Conservation (phyloP, 2,797 vertebrate genomes). For the Notolabrus celidotus region DNA sequence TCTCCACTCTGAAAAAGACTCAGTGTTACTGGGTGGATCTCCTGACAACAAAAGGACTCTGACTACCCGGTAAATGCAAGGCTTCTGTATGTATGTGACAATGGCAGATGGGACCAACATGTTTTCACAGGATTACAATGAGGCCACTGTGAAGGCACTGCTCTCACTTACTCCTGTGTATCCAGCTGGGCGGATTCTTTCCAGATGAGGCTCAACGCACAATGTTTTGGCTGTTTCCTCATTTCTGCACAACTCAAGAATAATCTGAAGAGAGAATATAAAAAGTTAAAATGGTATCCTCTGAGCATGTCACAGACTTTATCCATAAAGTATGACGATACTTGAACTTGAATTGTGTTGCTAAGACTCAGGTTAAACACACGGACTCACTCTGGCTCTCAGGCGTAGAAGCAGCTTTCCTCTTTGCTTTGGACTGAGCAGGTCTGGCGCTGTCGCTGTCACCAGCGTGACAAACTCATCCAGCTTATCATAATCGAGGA, state of each 20-base stretch:
- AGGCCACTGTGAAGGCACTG: neutral
- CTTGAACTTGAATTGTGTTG: neutral
- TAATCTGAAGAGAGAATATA: conserved; percentile 44
- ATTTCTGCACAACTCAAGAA: conserved; percentile 71
- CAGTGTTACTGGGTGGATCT: neutral
- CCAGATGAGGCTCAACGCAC: conserved; percentile 65
- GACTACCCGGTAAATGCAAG: neutral
- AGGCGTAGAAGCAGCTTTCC: conserved; percentile 85
- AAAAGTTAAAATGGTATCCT: neutral
- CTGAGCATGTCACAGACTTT: neutral
- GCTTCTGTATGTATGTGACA: neutral
- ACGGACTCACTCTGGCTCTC: conserved; percentile 81
- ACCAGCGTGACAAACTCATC: conserved; percentile 83
- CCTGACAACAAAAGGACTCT: neutral
- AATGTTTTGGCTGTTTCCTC: conserved; percentile 53
- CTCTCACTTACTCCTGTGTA: conserved; percentile 61
- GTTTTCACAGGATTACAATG: neutral
- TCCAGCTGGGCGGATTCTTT: conserved; percentile 65
- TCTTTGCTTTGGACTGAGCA: conserved; percentile 83
- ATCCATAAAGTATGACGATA: neutral
- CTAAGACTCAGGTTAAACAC: neutral
- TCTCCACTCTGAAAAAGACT: conserved; percentile 70
- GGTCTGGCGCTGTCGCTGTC: conserved; percentile 79
- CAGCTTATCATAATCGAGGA: conserved; percentile 82
- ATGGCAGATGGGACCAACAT: neutral